Evolutionary conservation across 2,888 invertebrate species (phyloP), one percentile per base, ranked within the genome.

Genomic region (Acronicta aceris): DNA sequence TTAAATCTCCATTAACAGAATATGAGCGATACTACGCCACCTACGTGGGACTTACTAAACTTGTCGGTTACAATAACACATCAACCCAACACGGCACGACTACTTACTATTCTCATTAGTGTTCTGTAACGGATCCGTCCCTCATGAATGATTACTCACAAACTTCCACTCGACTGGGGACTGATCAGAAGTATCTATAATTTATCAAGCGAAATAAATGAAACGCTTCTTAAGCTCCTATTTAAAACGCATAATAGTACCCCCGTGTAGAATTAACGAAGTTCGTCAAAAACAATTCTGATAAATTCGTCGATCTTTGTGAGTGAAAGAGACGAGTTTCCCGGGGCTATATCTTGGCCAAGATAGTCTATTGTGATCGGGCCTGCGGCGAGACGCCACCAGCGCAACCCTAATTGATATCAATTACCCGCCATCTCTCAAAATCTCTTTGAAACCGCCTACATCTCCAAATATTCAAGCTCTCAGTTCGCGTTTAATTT

Each of bases 351-450:
- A 83, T 83, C 84, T 82, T 80, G 81, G 74, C 73, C 74, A 72
- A 82, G 84, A 85, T 82, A 76, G 83, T 82, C 85, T 80, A 89
- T 89, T 87, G 88, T 85, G 81, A 80, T 76, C 75, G 74, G 74
- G 81, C 82, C 79, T 73, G 84, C 79, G 81, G 84, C 83, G 74
- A 78, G 69, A 80, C 81, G 80, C 85, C 83, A 82, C 84, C 76
- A 78, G 79, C 83, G 75, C 79, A 82, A 76, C 71, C 84, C 82
- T 90, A 91, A 91, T 90, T 91, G 89, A 90, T 92, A 91, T 89
- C 91, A 92, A 92, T 92, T 91, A 89, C 66, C 75, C 79, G 81
- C 79, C 82, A 85, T 87, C 83, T 86, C 84, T 79, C 82, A 81
- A 84, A 87, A 88, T 84, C 82, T 85, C 87, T 86, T 84, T 85